phyloP scores from a whole-genome alignment of 2,888 invertebrate species.

The Polia nebulosa region DNA sequence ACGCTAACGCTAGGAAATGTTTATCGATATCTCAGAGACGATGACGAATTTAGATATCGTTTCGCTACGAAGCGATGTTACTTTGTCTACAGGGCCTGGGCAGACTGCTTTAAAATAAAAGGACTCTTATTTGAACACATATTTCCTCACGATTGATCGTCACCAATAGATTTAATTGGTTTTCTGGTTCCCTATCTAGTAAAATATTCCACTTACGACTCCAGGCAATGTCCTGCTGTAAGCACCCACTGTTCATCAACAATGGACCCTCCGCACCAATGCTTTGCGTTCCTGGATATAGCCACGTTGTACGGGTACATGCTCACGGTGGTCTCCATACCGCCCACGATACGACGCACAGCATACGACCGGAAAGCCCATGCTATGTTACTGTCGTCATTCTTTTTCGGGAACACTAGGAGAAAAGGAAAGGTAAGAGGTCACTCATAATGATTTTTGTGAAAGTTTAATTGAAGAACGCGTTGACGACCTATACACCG shows the following conservation, averaged over 20 bases:
- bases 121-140: too few species aligned
- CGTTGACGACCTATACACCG: not conserved
- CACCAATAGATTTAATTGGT: not conserved
- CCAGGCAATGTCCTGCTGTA: slow-evolving; percentile 87
- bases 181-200: not conserved
- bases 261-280: slow-evolving; percentile 87
- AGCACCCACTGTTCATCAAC: slow-evolving; percentile 89
- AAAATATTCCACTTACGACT: slow-evolving; percentile 75
- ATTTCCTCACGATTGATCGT: too few species aligned
- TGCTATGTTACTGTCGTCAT: slow-evolving; percentile 77
- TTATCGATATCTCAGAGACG: too few species aligned
- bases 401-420: slow-evolving; percentile 69
- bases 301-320: slow-evolving; percentile 88
- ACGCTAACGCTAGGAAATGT: too few species aligned
- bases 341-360: slow-evolving; percentile 85
- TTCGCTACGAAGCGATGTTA: too few species aligned
- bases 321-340: slow-evolving; percentile 86
- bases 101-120: too few species aligned
- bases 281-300: slow-evolving; percentile 82
- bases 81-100: too few species aligned
- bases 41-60: too few species aligned
- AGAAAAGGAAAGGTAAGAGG: slow-evolving; percentile 22
- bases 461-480: not conserved
- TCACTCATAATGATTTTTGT: not conserved
- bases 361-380: slow-evolving; percentile 85